Percentiles rank a stretch among this genome's conserved stretches.
These are phyloP conservation scores for Pyrrhosoma nymphula DNA, from an alignment of 2,888 invertebrate species.

Conservation along the genomic window DNA sequence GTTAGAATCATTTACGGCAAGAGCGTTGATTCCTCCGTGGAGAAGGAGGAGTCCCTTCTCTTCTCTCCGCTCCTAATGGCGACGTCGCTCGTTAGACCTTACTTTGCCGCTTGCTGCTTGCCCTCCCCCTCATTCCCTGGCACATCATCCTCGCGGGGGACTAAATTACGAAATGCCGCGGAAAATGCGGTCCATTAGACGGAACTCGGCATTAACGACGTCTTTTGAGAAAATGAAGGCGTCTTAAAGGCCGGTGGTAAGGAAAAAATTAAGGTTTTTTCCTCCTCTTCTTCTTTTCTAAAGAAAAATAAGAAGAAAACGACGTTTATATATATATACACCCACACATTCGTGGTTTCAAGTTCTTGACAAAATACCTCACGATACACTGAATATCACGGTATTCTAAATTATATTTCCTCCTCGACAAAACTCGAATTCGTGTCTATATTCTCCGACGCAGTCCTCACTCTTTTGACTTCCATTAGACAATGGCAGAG, in stretches of 20 bases:
- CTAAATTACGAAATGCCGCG: constrained; percentile 17
- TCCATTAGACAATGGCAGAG: background rate
- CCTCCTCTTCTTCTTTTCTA: too few relatives aligned
- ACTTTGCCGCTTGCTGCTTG: background rate
- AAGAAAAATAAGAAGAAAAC: background rate
- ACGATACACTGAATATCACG: background rate
- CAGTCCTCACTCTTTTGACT: background rate
- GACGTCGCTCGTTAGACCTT: constrained; percentile 22
- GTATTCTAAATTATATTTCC: background rate
- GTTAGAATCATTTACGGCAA: constrained; percentile 22
- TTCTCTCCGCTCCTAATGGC: background rate
- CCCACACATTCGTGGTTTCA: background rate
- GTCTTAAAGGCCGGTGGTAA: background rate
- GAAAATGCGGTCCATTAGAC: constrained; percentile 35
- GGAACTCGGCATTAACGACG: constrained; percentile 16
- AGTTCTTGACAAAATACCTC: background rate
- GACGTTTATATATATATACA: background rate
- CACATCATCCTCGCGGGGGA: background rate
- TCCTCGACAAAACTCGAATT: background rate
- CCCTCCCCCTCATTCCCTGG: too few relatives aligned
- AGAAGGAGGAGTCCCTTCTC: background rate
- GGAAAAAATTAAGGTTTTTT: too few relatives aligned
- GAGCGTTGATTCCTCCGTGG: constrained; percentile 4
- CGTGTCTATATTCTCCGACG: background rate
- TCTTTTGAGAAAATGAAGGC: constrained; percentile 36